Conservation (phyloP, 2,797 vertebrate genomes). For the Podargus strigoides region DNA sequence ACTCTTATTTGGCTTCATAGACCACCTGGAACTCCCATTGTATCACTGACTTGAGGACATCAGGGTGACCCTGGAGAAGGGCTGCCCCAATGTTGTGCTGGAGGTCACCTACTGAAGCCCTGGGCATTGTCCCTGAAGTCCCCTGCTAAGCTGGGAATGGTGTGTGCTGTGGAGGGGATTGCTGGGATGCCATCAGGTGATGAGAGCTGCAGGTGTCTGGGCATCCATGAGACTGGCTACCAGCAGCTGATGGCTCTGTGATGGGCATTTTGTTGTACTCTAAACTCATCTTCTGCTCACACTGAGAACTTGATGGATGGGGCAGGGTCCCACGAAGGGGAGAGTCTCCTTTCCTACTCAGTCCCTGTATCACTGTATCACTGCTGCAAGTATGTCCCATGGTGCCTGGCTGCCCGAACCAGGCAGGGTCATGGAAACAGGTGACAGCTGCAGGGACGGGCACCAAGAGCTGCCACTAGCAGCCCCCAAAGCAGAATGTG, state of each 20-base stretch:
- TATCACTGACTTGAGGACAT: neutral
- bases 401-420: neutral
- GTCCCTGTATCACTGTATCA: rapidly evolving
- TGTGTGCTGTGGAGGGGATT: rapidly evolving
- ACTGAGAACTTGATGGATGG: neutral
- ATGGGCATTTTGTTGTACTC: neutral
- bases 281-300: neutral
- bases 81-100: rapidly evolving
- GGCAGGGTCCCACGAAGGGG: rapidly evolving
- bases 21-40: neutral
- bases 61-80: neutral
- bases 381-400: rapidly evolving
- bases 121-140: neutral
- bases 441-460: rapidly evolving
- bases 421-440: neutral
- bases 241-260: neutral
- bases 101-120: neutral
- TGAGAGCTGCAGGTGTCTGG: rapidly evolving
- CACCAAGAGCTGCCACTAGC: neutral
- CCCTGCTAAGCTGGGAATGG: neutral
- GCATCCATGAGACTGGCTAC: neutral
- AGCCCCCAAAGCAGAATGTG: neutral
- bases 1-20: neutral
- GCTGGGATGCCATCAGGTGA: neutral
- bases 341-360: neutral